A percentile compares a stretch with the other conserved stretches of the same genome.
Evolutionary conservation across 2,797 vertebrate genomes (phyloP).

Genomic region (Alcedo quadribrachys): DNA sequence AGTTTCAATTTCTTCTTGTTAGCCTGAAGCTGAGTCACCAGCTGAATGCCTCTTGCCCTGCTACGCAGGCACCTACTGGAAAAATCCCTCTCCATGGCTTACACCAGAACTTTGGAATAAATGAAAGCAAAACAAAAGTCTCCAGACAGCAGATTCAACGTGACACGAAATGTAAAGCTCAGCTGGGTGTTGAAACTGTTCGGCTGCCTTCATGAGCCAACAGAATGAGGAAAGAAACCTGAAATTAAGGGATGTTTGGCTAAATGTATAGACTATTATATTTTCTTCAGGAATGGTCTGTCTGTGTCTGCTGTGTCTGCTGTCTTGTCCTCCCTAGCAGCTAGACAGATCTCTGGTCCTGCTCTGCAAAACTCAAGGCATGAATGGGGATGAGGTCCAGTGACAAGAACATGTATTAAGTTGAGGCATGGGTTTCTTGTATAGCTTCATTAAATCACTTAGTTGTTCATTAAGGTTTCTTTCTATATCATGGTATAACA

Average conservation of each 20-base stretch:
- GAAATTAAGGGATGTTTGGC: background rate
- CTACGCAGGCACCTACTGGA: slow-evolving; percentile 6
- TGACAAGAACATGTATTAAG: background rate
- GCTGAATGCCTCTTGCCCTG: background rate
- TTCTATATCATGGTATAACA: background rate
- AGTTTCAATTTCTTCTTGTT: slow-evolving; percentile 60
- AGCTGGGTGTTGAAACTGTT: background rate
- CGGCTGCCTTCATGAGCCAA: background rate
- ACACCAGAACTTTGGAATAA: slow-evolving; percentile 33
- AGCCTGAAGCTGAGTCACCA: slow-evolving; percentile 42
- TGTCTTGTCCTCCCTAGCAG: background rate
- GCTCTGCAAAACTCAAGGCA: background rate
- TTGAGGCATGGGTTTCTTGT: background rate
- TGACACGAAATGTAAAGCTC: slow-evolving; percentile 38
- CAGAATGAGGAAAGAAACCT: slow-evolving; percentile 4
- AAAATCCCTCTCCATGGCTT: background rate
- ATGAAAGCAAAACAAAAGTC: slow-evolving; percentile 34
- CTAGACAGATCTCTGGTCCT: background rate
- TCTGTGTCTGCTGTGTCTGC: background rate
- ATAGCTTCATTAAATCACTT: background rate
- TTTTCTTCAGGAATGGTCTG: background rate
- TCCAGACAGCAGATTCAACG: background rate
- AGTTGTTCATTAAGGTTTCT: background rate
- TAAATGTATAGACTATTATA: background rate
- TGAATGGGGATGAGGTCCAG: background rate